Percentiles rank a stretch among this genome's conserved stretches.
These are phyloP conservation scores for Gastrophryne carolinensis DNA, from an alignment of 2,797 vertebrate genomes.

Conservation along the genomic window DNA sequence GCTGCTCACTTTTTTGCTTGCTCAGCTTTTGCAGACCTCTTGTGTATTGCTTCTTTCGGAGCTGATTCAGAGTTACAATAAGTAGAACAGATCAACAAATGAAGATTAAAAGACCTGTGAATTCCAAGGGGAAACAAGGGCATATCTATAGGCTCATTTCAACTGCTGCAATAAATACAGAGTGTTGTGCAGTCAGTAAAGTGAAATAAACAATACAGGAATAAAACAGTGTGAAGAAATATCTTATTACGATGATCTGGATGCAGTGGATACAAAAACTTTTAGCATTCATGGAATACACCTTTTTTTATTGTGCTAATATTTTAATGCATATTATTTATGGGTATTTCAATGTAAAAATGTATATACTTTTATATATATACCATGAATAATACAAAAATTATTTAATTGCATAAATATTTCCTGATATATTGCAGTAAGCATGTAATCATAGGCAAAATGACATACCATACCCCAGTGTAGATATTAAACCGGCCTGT, in stretches of 20 bases:
- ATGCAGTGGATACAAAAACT: neutral
- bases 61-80: conserved; percentile 42
- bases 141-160: neutral
- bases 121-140: conserved; percentile 21
- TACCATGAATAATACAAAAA: no score
- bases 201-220: neutral
- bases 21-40: conserved; percentile 17
- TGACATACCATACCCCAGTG: no score
- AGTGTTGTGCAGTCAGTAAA: neutral
- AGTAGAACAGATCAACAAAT: conserved; percentile 45
- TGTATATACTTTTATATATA: no score
- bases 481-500: no score
- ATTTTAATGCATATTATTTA: no score
- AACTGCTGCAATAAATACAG: neutral
- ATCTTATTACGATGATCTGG: neutral
- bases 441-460: no score
- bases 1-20: conserved; percentile 18
- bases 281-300: neutral
- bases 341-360: no score
- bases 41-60: conserved; percentile 25
- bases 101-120: conserved; percentile 38
- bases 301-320: no score
- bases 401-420: no score
- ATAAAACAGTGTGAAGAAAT: neutral
- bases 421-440: no score